Base-by-base conservation (phyloP, 2,888 invertebrate species). In the Lottia scabra region DNA sequence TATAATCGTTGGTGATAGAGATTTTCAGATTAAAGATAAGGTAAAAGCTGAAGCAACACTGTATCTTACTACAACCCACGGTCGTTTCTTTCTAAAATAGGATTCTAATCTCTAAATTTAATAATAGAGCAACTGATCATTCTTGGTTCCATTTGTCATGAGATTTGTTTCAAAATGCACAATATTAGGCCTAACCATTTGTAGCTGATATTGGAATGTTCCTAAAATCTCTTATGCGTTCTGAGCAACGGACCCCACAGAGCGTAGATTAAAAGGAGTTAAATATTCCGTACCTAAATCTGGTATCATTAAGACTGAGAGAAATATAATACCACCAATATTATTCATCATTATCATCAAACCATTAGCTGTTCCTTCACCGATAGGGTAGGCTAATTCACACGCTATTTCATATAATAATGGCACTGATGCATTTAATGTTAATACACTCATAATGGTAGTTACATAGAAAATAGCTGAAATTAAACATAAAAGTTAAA, bases 301-400 rank as follows among this genome's bases (percentile, higher is more conserved):
- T 43, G 82, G 83, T 26, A 81, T 74, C n/a, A 81, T 80, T 56
- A 86, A 75, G 16, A 84, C 72, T 30, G 82, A 73, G 12, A 86
- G 78, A 73, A 85, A 86, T 15, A 83, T 56, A 13, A 85, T 78
- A 12, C 84, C 85, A 19, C 78, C 77, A 3, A 84, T 8, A 72
- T 85, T 87, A 73, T 84, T 84, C 6, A 80, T 64, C 44, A 81
- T 68, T 15, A 86, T 87, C 38, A 86, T 73, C 38, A 86, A 68
- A 13, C 84, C 84, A 19, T 83, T 84, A 1, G 86, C 81, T 10
- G 86, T 81, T 15, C 85, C 84, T 72, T 86, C 86, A 1, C 83
- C 81, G 10, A 83, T 80, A 12, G 86, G 86, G 66, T 84, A 86
- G 4, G 84, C 78, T n/a, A 80, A 76, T 72, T 86, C 86, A 74